These are phyloP conservation scores for Aplidium turbinatum DNA, from an alignment of 23 tunicate genomes.

Conservation along the genomic window DNA sequence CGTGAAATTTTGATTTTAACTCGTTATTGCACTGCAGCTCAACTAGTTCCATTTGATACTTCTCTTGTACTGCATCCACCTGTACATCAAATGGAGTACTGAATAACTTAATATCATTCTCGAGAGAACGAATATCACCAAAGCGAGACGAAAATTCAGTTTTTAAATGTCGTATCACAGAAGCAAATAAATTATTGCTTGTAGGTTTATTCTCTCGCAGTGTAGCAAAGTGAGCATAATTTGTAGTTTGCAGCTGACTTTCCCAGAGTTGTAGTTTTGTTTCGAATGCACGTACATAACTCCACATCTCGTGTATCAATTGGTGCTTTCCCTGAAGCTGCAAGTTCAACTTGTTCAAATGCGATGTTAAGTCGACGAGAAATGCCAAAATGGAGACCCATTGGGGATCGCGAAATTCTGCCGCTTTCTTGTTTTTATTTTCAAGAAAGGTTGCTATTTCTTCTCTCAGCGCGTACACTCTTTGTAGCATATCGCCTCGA, in stretches of 20 bases:
- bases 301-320: slow-evolving; percentile 80
- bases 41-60: slow-evolving; percentile 75
- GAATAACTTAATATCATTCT: slow-evolving; percentile 56
- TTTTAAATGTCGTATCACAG: slow-evolving; percentile 55
- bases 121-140: slow-evolving; percentile 55
- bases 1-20: slow-evolving; percentile 38
- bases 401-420: slow-evolving; percentile 48
- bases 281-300: slow-evolving; percentile 53
- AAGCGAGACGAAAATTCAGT: slow-evolving; percentile 60
- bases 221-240: slow-evolving; percentile 67
- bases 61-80: slow-evolving; percentile 32
- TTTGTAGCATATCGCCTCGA: slow-evolving; percentile 62
- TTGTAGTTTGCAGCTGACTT: slow-evolving; percentile 53
- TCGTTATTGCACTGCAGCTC: slow-evolving; percentile 59
- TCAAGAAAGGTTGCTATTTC: slow-evolving; percentile 53
- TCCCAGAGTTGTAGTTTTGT: slow-evolving; percentile 82
- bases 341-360: slow-evolving; percentile 69
- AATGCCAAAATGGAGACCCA: slow-evolving; percentile 71
- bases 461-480: slow-evolving; percentile 40
- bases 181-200: slow-evolving; percentile 41
- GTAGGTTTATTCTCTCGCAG: slow-evolving; percentile 41
- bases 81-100: slow-evolving; percentile 72
- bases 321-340: slow-evolving; percentile 68
- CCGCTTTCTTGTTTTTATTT: slow-evolving; percentile 28
- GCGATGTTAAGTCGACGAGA: slow-evolving; percentile 62